Base-by-base conservation (phyloP, 2,888 invertebrate species). In the Tetropium fuscum region DNA sequence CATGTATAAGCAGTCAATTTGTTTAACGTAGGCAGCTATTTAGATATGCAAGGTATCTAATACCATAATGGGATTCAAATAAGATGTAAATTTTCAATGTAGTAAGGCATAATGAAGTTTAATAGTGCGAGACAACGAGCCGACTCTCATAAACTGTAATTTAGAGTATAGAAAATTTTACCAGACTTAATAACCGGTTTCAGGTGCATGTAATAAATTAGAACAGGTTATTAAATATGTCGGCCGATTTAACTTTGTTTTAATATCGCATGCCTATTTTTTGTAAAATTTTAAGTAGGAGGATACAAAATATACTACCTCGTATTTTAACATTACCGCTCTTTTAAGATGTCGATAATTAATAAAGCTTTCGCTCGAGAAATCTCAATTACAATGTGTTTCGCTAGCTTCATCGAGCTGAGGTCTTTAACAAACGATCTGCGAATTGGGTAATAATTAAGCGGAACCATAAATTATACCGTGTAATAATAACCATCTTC, bases 151-250 rank as follows among this genome's bases (percentile, higher is more conserved):
- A 53, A 59, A 63, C 55, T 54, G 47, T 61, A 63, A 67, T 66
- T 69, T 65, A 54, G 58, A 64, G 61, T 63, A 58, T 55, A 61
- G 66, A 68, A 65, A 68, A 70, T 71, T 69, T 63, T 69, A 60
- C 54, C 66, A 60, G 63, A 64, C 66, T 63, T 70, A 71, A 71
- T 65, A 72, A 72, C 72, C 69, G 70, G 72, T 72, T 69, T 70
- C 64, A 59, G 53, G 60, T 67, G 67, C 67, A 63, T 49, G 68
- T 69, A 72, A 72, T 72, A 72, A 72, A 72, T 72, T 72, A 64
- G 64, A 67, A 47, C 71, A 57, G 69, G 71, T 71, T 70, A 69
- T 72, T 70, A 69, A 71, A 65, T 69, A 66, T 66, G 66, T 65
- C 66, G 61, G 61, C 41, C 62, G 55, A 64, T 68, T 66, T 66